Evolutionary conservation across 1,140 invertebrate genomes (phyloP), one percentile per base, ranked within the genome.

Genomic region (Whitmania pigra): DNA sequence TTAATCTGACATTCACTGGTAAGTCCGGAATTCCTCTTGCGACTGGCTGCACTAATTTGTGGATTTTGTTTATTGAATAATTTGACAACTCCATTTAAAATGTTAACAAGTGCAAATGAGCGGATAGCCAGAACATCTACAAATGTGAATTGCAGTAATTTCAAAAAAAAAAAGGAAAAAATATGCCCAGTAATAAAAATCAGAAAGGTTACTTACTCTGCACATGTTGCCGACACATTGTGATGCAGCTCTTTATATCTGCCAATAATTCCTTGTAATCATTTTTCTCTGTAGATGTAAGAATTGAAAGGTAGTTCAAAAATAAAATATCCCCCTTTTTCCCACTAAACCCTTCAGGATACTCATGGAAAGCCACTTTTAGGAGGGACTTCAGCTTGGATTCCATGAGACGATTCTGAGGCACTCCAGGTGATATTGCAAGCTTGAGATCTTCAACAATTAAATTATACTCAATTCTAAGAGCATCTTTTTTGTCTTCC

Each of bases 231-330:
- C 29, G 7, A 13, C 43, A 49, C 43, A 63, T 31, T 13, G 11
- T 63, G 29, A 6, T 63, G 22, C 57, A 25, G 18, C 57, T 11
- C 18, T 63, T 63, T 13, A 63, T 20, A 63, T 63, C 15, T 22
- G 57, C 22, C 22, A 63, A 31, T 25, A 63, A 31, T 63, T 63
- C 3, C 29, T 15, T 63, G 15, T 63, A 63, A 13, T 25, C 22
- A 63, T 20, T 63, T 63, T 63, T 63, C 22, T 63, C 29, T 31
- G 9, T n/a, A 31, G 57, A 63, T 63, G 57, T 63, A 31, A 63
- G 11, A 1, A 31, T 63, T 31, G 18, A 22, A 63, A 63, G 57
- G 20, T 63, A 63, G 29, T 63, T 31, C 22, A 63, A 25, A n/a
- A 63, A 63, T 15, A 63, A 63, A 63, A 25, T 63, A 63, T 63